Evolutionary conservation across 2,888 invertebrate genomes (phyloP), one percentile per base, ranked within the genome.

Genomic region (Chrysomela aeneicollis): DNA sequence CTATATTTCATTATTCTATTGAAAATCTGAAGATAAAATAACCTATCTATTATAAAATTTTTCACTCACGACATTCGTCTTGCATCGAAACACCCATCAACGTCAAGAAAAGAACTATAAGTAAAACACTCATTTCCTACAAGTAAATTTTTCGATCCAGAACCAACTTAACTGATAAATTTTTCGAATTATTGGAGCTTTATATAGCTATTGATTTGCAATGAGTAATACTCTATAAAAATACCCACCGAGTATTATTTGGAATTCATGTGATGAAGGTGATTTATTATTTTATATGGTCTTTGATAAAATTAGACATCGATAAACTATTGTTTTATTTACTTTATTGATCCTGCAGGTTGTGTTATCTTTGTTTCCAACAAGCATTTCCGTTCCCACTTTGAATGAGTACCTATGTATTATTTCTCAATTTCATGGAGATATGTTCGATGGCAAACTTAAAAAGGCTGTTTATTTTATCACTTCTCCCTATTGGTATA

Each of bases 1-100:
- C n/a, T n/a, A n/a, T n/a, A n/a, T n/a, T n/a, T n/a, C n/a, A n/a
- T n/a, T n/a, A n/a, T n/a, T n/a, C n/a, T n/a, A n/a, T n/a, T n/a
- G n/a, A n/a, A n/a, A n/a, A n/a, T n/a, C n/a, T n/a, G n/a, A n/a
- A n/a, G n/a, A n/a, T n/a, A n/a, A n/a, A n/a, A n/a, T n/a, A n/a
- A n/a, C n/a, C n/a, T n/a, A n/a, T n/a, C n/a, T n/a, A n/a, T n/a
- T n/a, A n/a, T n/a, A n/a, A n/a, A n/a, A 26, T 26, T 35, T 35
- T 6, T 2, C 2, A 51, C 52, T 59, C 32, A 52, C 51, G 22
- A n/a, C 57, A 57, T 6, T 57, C 46, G 3, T 46, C 6, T 21
- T 15, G 30, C 10, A 22, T 22, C 9, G 55, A 55, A 5, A 55
- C 10, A 9, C 37, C n/a, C 5, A 46, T 12, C 9, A 19, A 46